phyloP scores from a whole-genome alignment of 2,888 invertebrate genomes.

The Heliconius charithonia region DNA sequence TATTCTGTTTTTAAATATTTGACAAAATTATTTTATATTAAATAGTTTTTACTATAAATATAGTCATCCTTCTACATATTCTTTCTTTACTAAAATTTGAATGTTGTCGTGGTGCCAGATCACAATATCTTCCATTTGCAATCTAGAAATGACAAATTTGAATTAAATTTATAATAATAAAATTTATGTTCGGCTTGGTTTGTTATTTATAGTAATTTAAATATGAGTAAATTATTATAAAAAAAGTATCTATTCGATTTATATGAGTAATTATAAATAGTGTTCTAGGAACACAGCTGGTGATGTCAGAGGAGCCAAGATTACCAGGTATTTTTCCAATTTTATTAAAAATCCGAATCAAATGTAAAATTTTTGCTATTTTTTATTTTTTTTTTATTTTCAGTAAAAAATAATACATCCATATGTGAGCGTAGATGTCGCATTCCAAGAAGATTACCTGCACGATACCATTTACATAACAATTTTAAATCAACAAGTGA shows the following conservation, averaged over 20 bases:
- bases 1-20: slow-evolving; percentile 46
- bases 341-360: slow-evolving; percentile 9
- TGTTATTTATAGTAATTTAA: not conserved
- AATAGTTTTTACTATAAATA: slow-evolving; percentile 17
- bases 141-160: slow-evolving; percentile 22
- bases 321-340: slow-evolving; percentile 54
- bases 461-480: slow-evolving; percentile 43
- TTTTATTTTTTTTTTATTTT: not conserved
- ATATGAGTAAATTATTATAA: slow-evolving; percentile 7
- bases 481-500: slow-evolving; percentile 18
- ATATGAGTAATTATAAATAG: slow-evolving; percentile 24
- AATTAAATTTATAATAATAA: too few species aligned
- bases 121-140: slow-evolving; percentile 17
- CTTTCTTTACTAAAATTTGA: not conserved
- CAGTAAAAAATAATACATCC: slow-evolving; percentile 52
- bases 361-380: not conserved
- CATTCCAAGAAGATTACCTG: slow-evolving; percentile 63
- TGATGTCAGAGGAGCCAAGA: slow-evolving; percentile 49
- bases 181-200: not conserved
- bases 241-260: not conserved
- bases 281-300: slow-evolving; percentile 20
- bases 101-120: not conserved
- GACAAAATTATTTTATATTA: slow-evolving; percentile 1
- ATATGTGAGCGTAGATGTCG: slow-evolving; percentile 57
- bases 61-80: not conserved